Percentiles rank a stretch among this genome's conserved stretches.
Conservation (phyloP, 35 echinoderm and acorn worm species). For the Ophiothrix spiculata region DNA sequence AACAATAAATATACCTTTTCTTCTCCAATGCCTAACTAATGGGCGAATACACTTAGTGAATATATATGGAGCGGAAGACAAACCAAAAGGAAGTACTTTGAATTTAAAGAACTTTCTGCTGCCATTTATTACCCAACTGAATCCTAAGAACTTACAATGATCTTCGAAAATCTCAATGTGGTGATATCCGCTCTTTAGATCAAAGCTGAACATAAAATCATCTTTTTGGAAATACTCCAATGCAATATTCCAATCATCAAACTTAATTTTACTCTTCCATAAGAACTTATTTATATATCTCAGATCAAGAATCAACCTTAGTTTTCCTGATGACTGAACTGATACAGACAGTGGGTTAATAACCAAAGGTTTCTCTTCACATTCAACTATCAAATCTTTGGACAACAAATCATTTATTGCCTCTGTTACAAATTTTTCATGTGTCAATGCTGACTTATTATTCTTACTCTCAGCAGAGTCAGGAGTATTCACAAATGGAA, state of each 20-base stretch:
- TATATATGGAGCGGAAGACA: conserved; percentile 12
- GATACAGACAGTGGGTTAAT: conserved; percentile 29
- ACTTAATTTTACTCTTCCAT: conserved; percentile 31
- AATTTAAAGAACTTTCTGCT: conserved; percentile 17
- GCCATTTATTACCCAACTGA: conserved; percentile 16
- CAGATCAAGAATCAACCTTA: conserved; percentile 45
- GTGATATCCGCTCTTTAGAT: conserved; percentile 36
- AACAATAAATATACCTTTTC: neutral
- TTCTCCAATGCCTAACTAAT: conserved; percentile 5
- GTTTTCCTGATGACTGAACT: conserved; percentile 31
- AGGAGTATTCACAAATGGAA: conserved; percentile 17
- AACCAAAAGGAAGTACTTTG: conserved; percentile 43
- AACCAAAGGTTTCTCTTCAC: neutral
- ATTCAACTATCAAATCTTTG: neutral
- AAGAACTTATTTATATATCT: conserved; percentile 39
- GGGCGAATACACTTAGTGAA: neutral
- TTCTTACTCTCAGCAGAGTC: neutral
- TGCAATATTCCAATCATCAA: conserved; percentile 39
- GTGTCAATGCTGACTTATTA: neutral
- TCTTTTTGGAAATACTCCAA: conserved; percentile 16
- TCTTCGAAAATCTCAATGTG: conserved; percentile 28
- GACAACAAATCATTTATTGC: conserved; percentile 19
- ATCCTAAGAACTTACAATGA: conserved; percentile 26
- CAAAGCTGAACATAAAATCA: conserved; percentile 30
- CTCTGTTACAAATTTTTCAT: conserved; percentile 17